Conservation (phyloP, 2,888 invertebrate species). For the Creontiades dilutus region DNA sequence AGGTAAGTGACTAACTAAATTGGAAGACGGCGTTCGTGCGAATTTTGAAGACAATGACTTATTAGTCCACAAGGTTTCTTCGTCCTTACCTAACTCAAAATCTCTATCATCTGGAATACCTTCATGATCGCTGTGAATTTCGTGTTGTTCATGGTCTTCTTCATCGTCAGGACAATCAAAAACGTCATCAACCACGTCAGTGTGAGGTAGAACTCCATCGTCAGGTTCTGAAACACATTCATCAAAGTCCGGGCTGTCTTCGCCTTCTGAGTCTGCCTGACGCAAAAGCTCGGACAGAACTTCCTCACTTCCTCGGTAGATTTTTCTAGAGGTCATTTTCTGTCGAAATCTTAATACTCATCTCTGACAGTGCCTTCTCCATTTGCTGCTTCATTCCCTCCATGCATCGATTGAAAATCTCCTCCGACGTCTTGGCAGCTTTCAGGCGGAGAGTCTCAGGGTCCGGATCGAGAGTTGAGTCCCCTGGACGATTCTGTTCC, state of each 20-base stretch:
- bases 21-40: not conserved
- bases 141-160: not conserved
- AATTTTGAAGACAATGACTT: not conserved
- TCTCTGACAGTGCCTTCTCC: no score
- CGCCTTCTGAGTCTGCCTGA: not conserved
- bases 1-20: not conserved
- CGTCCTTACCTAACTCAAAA: conserved; percentile 27
- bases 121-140: not conserved
- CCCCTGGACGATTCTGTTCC: no score
- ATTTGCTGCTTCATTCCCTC: no score
- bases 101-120: not conserved
- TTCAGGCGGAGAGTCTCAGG: no score
- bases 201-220: not conserved
- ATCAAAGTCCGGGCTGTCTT: not conserved
- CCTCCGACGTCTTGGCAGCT: no score
- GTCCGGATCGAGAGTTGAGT: no score
- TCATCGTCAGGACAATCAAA: not conserved
- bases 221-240: not conserved
- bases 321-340: not conserved
- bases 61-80: conserved; percentile 32
- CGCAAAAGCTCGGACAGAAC: not conserved
- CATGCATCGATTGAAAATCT: no score
- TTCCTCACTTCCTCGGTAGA: not conserved
- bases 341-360: no score
- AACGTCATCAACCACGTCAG: not conserved